Evolutionary conservation across 2,888 invertebrate genomes (phyloP), one percentile per base, ranked within the genome.

Genomic region (Myathropa florea): DNA sequence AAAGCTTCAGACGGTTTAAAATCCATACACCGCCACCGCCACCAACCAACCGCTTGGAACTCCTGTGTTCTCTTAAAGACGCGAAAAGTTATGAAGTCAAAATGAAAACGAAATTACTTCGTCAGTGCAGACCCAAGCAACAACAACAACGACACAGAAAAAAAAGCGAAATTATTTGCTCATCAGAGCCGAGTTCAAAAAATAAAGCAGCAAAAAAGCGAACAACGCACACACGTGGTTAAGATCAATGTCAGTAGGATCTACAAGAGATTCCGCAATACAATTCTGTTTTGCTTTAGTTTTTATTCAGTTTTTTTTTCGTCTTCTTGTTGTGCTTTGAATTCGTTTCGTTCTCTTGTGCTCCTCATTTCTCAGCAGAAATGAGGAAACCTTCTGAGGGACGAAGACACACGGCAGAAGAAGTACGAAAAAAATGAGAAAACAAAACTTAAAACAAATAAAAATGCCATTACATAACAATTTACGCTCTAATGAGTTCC

Each of bases 401-500:
- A 21, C 10, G 10, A 14, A 10, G 10, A 55, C 2, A 6, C n/a
- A 3, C 18, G n/a, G 12, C 9, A 60, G 14, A 23, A 71, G 61
- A 55, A 23, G 53, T n/a, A n/a, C n/a, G n/a, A n/a, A n/a, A n/a
- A 75, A 57, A 65, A 75, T 18, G 36, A 65, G 12, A 64, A 12
- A 14, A 65, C 36, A 67, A 67, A 67, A 73, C 18, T 14, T n/a
- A 60, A 65, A 57, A 63, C 63, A 64, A 68, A 81, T 39, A 81
- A 75, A 70, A 68, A 30, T 46, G 55, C 55, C 33, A 85, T 85
- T 85, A 77, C 72, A 77, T 68, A 86, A 86, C 55, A 26, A 57
- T 86, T 61, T 55, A 83, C 83, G 86, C 86, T 86, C 86, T 86
- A 86, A 86, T 83, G 86, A 86, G 86, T 75, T 86, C 86, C 83